Evolutionary conservation across 2,113 vertebrate genomes (phyloP), one percentile per base, ranked within the genome.

Genomic region (Glaucidium brasilianum): DNA sequence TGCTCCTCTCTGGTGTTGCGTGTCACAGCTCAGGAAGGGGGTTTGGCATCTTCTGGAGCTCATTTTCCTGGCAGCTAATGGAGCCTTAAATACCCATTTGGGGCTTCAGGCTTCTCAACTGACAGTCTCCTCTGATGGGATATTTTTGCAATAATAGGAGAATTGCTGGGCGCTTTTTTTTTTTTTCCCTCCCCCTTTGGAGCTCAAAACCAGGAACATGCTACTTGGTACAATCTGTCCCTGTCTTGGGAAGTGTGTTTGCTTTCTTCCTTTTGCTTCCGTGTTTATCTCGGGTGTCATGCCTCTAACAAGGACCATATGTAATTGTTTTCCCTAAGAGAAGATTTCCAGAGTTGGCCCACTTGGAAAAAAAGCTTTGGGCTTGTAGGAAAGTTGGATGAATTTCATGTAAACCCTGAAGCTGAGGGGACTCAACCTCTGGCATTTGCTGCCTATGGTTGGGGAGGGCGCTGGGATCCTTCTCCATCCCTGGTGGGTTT

Each of bases 41-140:
- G 32, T 92, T 96, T 94, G 96, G 87, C 90, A 85, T 21, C 80
- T 90, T 37, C 82, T 62, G 85, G 41, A 95, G 88, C 82, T 85
- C 53, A 15, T 90, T 94, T 97, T 94, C 91, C 95, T 85, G 89
- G 83, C 84, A 93, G 83, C 80, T 95, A 96, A 95, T 89, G 91
- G 88, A 96, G 39, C 64, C 29, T 94, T 92, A 94, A 97, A 94
- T 58, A 62, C 86, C 69, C 94, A 68, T 32, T 8, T 72, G 96
- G 80, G 93, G 68, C 76, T 92, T 81, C 23, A 27, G n/a, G 47
- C 67, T 80, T 71, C 85, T 88, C 94, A 67, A 29, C 41, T 5
- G 12, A 5, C 52, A 19, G n/a, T 68, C 3, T 11, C 53, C 41
- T 76, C 89, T 39, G 79, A 92, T 43, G 83, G 85, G 90, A 35